Conservation (phyloP, 2,113 vertebrate genomes). For the Oxygymnocypris stewartii region DNA sequence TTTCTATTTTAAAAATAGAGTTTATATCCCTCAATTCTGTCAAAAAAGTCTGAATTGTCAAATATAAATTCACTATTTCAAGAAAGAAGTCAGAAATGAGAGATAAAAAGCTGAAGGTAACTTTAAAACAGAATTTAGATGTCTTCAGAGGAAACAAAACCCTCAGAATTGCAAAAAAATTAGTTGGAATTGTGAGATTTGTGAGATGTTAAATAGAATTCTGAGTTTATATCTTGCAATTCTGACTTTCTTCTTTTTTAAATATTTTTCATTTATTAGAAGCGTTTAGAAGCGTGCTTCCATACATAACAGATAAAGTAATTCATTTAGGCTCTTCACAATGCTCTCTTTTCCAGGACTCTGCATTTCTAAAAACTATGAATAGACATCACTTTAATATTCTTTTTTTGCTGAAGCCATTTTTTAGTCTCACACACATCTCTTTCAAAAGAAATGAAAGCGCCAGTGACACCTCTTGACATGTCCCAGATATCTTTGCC, state of each 20-base stretch:
- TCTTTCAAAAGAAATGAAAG: conserved; percentile 48
- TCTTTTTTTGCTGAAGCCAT: conserved; percentile 20
- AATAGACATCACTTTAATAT: conserved; percentile 39
- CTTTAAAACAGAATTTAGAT: too few relatives aligned
- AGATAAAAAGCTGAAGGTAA: too few relatives aligned
- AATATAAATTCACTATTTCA: too few relatives aligned
- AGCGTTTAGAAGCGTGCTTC: neutral
- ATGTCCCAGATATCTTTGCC: conserved; percentile 47
- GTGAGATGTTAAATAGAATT: neutral
- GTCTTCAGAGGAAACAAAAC: too few relatives aligned
- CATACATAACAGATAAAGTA: conserved; percentile 2
- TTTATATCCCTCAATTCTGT: too few relatives aligned
- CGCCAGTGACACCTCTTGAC: conserved; percentile 43
- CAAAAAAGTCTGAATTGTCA: too few relatives aligned
- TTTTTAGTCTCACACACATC: conserved; percentile 13
- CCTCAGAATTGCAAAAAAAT: neutral
- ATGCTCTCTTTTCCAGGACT: neutral
- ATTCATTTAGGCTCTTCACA: conserved; percentile 27
- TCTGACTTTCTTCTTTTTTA: neutral
- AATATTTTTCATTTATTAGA: too few relatives aligned
- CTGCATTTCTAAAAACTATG: conserved; percentile 33
- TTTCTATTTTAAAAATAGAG: too few relatives aligned
- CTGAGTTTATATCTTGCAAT: too few relatives aligned
- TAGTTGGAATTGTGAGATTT: neutral
- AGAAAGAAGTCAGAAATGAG: too few relatives aligned